Percentiles rank a stretch among this genome's conserved stretches.
phyloP scores from a whole-genome alignment of 2,113 vertebrate genomes.

The Colossoma macropomum region DNA sequence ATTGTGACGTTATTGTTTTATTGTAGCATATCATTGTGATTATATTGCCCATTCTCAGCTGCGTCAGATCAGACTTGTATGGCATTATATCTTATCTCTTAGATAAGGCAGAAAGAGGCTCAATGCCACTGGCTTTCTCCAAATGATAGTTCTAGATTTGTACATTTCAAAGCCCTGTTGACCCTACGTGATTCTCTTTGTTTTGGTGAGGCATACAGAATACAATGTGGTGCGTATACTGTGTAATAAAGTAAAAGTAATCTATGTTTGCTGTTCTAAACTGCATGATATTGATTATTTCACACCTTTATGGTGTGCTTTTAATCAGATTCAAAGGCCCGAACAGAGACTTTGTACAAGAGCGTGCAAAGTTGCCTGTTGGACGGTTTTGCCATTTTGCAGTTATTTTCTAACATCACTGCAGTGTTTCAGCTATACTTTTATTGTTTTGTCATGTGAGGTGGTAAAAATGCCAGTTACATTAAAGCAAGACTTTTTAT shows the following conservation, averaged over 20 bases:
- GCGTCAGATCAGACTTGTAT: not conserved
- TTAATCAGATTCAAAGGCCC: not conserved
- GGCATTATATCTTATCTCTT: not conserved
- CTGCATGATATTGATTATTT: not conserved
- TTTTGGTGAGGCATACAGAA: not conserved
- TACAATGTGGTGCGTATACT: not conserved
- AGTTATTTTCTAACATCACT: no score
- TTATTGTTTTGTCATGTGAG: conserved; percentile 42
- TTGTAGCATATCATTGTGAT: not conserved
- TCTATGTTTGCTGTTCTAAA: not conserved
- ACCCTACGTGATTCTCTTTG: no score
- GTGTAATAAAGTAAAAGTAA: not conserved
- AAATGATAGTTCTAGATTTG: not conserved
- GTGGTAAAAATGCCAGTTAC: not conserved
- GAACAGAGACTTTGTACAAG: not conserved
- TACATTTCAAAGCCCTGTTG: not conserved
- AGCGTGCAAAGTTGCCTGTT: not conserved
- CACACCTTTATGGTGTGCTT: not conserved
- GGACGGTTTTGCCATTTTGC: not conserved
- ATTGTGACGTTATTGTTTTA: not conserved
- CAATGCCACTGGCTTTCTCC: not conserved
- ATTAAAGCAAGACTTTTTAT: not conserved
- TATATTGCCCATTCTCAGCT: not conserved
- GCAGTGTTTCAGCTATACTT: not conserved
- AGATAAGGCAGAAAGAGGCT: not conserved